Percentiles rank a stretch among this genome's conserved stretches.
These are phyloP conservation scores for Aphrophora alni DNA, from an alignment of 2,888 invertebrate species.

Conservation along the genomic window DNA sequence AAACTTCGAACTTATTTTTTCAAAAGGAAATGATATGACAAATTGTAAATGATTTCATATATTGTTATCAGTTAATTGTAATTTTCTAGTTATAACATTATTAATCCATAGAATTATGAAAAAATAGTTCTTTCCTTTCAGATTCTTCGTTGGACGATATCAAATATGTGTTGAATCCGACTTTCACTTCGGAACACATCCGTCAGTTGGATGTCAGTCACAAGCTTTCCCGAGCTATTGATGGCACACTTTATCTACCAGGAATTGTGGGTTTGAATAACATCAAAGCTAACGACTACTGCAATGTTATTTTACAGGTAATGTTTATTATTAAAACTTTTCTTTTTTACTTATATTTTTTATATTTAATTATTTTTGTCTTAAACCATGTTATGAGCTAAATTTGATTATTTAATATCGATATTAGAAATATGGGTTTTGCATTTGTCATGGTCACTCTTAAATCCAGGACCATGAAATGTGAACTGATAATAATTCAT, in stretches of 20 bases:
- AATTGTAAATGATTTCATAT: too few relatives aligned
- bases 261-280: slow-evolving; percentile 99
- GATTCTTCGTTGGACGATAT: slow-evolving; percentile 98
- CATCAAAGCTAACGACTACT: slow-evolving; percentile 99
- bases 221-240: slow-evolving; percentile 92
- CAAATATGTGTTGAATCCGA: slow-evolving; percentile 97
- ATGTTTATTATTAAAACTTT: slow-evolving; percentile 40
- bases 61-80: too few relatives aligned
- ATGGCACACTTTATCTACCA: slow-evolving; percentile 95
- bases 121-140: slow-evolving; percentile 55
- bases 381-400: too few relatives aligned
- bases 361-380: not conserved
- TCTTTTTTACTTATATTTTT: too few relatives aligned
- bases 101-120: not conserved
- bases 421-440: too few relatives aligned
- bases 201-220: slow-evolving; percentile 77
- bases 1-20: too few relatives aligned
- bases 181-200: slow-evolving; percentile 86
- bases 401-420: too few relatives aligned
- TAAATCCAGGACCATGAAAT: too few relatives aligned
- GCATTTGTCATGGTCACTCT: too few relatives aligned
- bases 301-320: slow-evolving; percentile 97
- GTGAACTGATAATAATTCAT: too few relatives aligned
- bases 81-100: not conserved
- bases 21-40: too few relatives aligned